Evolutionary conservation across 1,140 invertebrate genomes (phyloP).

Genomic region (Drosophila aff.): DNA sequence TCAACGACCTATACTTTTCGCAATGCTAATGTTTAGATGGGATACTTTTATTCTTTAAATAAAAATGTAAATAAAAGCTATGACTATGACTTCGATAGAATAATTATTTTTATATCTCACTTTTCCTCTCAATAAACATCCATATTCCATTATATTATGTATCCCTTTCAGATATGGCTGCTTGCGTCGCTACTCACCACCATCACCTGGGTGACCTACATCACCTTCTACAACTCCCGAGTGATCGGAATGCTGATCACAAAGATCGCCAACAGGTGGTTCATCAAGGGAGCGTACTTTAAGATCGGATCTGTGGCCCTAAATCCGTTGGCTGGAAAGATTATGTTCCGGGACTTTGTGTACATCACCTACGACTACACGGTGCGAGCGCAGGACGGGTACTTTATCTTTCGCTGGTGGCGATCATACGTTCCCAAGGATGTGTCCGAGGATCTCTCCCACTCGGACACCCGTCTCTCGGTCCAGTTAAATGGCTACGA

Average conservation of each 20-base stretch:
- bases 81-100: neutral
- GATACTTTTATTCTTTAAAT: neutral
- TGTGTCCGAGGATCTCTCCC: slow-evolving; percentile 97
- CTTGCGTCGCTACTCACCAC: slow-evolving; percentile 90
- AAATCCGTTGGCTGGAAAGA: slow-evolving; percentile 97
- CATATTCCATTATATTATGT: neutral
- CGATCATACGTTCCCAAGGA: slow-evolving; percentile 96
- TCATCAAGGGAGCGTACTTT: slow-evolving; percentile 93
- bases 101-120: neutral
- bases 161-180: slow-evolving; percentile 86
- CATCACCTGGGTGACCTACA: slow-evolving; percentile 95
- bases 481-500: slow-evolving; percentile 98
- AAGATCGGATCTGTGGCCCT: slow-evolving; percentile 97
- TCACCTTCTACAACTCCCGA: slow-evolving; percentile 97
- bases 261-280: slow-evolving; percentile 94
- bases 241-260: slow-evolving; percentile 96
- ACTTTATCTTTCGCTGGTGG: slow-evolving; percentile 99
- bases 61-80: neutral
- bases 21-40: too few species aligned
- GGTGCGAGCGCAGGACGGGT: slow-evolving; percentile 97
- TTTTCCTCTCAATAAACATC: neutral
- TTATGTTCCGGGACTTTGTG: slow-evolving; percentile 98
- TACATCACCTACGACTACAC: slow-evolving; percentile 98
- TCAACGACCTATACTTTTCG: too few species aligned
- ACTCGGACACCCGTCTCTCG: slow-evolving; percentile 96